Evolutionary conservation across 2,113 vertebrate genomes (phyloP), one percentile per base, ranked within the genome.

Genomic region (Tupaia tana): DNA sequence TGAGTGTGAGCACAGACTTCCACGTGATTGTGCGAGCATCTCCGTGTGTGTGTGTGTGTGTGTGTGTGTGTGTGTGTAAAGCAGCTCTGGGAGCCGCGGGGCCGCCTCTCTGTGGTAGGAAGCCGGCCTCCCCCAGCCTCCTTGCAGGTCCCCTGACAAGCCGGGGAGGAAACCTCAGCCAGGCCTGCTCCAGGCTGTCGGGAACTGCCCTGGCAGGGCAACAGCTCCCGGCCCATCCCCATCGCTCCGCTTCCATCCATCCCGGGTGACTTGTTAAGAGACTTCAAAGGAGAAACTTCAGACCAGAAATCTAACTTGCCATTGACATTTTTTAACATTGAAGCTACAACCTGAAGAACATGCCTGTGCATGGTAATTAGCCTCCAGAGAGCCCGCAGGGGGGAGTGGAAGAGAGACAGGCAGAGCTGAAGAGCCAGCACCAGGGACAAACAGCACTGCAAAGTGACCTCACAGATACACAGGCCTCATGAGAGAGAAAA

Each of bases 211-310:
- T 43, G 16, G 27, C 19, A 24, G 61, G 61, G 61, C 19, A 61
- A 27, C 6, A 3, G 92, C 93, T 86, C 90, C 77, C 64, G 16
- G 69, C 81, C 66, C 43, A 43, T 43, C 43, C 79, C 54, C 75
- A 11, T 90, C 1, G 4, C 91, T 29, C 66, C 1, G 5, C 89
- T 94, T 95, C 29, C 86, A 11, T 71, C 71, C 92, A 82, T 95
- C 96, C 96, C 96, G 58, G 34, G 20, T 82, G 93, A 96, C 95
- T 96, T 77, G 9, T 93, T 93, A 95, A 94, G 75, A 94, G 77
- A 75, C 97, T 98, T 98, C 97, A 98, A 97, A 98, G 96, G 84
- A 93, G 95, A 78, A 96, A 94, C 91, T 96, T 97, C 95, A 96
- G 96, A 73, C 95, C 78, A 66, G 97, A 95, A 97, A 95, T 87